A percentile compares a stretch with the other conserved stretches of the same genome.
Conservation (phyloP, 2,113 vertebrate species). For the Psittacara wagleri region DNA sequence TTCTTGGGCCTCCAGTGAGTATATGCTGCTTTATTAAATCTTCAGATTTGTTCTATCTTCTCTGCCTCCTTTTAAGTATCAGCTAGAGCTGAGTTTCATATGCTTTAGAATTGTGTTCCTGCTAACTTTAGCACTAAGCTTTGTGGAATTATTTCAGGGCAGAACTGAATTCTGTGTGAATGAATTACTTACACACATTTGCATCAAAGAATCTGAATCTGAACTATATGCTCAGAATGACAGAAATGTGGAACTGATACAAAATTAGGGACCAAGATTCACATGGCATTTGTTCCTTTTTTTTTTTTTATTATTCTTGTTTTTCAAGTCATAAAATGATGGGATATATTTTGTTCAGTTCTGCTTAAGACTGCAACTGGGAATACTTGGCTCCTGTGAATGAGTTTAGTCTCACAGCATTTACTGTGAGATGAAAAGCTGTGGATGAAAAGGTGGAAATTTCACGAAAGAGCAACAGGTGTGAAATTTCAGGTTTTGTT, state of each 20-base stretch:
- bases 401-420: neutral
- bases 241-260: neutral
- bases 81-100: neutral
- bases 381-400: neutral
- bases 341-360: neutral
- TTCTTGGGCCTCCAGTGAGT: constrained; percentile 80
- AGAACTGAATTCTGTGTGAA: neutral
- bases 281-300: neutral
- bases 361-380: neutral
- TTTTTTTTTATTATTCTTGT: neutral
- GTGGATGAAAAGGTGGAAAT: neutral
- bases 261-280: neutral
- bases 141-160: neutral
- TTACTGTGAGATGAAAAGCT: neutral
- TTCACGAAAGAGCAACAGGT: neutral
- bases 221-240: neutral
- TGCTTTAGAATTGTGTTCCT: neutral
- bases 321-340: neutral
- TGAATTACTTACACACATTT: neutral
- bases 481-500: neutral
- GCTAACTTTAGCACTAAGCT: neutral
- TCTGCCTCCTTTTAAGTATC: neutral
- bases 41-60: neutral
- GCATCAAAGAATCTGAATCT: neutral
- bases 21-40: neutral